Evolutionary conservation across 2,113 vertebrate species (phyloP), one percentile per base, ranked within the genome.

Genomic region (Tragelaphus strepsiceros): DNA sequence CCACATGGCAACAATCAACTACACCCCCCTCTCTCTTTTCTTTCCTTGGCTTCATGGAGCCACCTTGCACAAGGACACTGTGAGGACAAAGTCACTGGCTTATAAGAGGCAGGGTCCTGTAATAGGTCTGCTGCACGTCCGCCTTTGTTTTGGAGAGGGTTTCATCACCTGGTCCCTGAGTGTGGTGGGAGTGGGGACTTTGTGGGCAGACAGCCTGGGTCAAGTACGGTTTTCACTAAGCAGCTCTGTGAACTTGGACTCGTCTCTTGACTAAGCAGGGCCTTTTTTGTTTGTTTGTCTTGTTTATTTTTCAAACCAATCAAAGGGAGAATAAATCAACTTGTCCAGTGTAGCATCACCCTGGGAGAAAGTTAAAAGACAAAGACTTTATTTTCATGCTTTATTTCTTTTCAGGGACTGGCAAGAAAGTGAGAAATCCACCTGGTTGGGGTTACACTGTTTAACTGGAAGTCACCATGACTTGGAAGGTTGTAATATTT

Each of bases 121-220:
- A 3, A 2, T 8, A 39, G 30, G 28, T 85, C 49, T 56, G 32
- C 24, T 4, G 8, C n/a, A 14, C 0, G 0, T 21, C 2, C 0
- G 5, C 28, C 1, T 56, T 92, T 46, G 26, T n/a, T 46, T 11
- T 28, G 51, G 17, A 53, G 32, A 16, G 9, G 58, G 74, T 64
- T 80, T 3, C 9, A 28, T 9, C 15, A 7, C 5, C 16, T 6
- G 32, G 2, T 19, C 24, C 1, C 0, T 5, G 21, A 3, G 16
- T 5, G 2, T 1, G 0, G 6, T 2, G 7, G 35, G 51, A 17
- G 6, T 1, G 0, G 21, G 39, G 64, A 28, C 43, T 51, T 53
- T 16, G 32, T 11, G 49, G 35, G 30, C 53, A 54, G 87, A 19
- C 21, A 78, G 15, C 15, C 17, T 14, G 61, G 26, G 8, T 3